These are phyloP conservation scores for Chionoecetes opilio DNA, from an alignment of 1,140 invertebrate genomes.

Conservation along the genomic window DNA sequence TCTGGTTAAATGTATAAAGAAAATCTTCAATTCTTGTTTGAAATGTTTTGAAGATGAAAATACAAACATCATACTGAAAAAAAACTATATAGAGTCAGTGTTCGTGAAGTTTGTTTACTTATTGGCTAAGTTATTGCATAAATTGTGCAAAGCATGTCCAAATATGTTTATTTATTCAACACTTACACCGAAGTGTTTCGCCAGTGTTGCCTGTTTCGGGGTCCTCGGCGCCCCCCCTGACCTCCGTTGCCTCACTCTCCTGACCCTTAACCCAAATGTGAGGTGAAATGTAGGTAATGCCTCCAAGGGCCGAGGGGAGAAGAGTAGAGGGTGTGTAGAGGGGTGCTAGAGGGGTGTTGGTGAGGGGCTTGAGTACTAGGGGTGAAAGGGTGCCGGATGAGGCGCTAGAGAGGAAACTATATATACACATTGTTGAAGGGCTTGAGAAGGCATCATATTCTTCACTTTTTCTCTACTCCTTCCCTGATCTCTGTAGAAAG, in stretches of 20 bases:
- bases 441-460: background rate
- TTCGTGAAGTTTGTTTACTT: background rate
- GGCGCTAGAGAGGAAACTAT: background rate
- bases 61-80: no score
- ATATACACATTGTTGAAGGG: background rate
- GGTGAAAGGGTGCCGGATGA: background rate
- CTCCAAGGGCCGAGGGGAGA: background rate
- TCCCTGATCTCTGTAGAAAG: background rate
- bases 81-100: no score
- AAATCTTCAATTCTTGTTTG: background rate
- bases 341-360: background rate
- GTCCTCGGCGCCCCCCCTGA: background rate
- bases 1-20: background rate
- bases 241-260: background rate
- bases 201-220: background rate
- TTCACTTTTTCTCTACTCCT: background rate
- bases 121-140: background rate
- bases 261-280: slow-evolving; percentile 27
- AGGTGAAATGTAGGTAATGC: slow-evolving; percentile 28
- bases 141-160: background rate
- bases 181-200: background rate
- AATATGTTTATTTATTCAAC: background rate
- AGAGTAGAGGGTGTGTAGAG: background rate
- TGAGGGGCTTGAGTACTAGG: background rate
- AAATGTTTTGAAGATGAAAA: background rate